A percentile compares a stretch with the other conserved stretches of the same genome.
Evolutionary conservation across 2,888 invertebrate genomes (phyloP).

Genomic region (Caprella mutica): DNA sequence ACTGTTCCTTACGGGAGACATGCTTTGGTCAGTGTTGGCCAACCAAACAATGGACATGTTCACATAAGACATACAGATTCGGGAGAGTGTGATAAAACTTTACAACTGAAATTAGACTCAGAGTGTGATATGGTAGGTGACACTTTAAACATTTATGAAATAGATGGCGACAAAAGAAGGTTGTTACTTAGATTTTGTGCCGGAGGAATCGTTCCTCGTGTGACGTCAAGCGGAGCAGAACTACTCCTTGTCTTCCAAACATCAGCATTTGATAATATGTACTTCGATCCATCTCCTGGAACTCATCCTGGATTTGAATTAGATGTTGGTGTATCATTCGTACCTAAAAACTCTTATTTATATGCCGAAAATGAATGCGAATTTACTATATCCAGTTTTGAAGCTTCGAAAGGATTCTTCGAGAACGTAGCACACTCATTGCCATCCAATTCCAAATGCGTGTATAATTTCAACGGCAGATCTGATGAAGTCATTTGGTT

Average conservation of each 20-base stretch:
- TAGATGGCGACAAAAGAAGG: conserved; percentile 48
- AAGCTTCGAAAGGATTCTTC: conserved; percentile 10
- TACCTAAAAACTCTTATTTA: conserved; percentile 28
- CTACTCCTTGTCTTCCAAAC: conserved; percentile 69
- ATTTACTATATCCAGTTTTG: conserved; percentile 23
- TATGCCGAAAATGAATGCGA: conserved; percentile 30
- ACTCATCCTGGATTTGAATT: conserved; percentile 60
- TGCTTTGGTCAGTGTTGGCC: conserved; percentile 60
- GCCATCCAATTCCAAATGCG: conserved; percentile 13
- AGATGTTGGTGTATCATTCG: conserved; percentile 55
- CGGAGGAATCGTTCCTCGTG: conserved; percentile 62
- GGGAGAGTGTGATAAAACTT: conserved; percentile 7
- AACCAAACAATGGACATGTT: conserved; percentile 41
- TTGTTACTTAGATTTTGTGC: conserved; percentile 66
- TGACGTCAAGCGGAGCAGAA: conserved; percentile 62
- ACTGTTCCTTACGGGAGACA: conserved; percentile 55
- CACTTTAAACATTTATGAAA: conserved; percentile 69
- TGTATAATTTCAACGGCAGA: conserved; percentile 11
- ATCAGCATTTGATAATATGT: conserved; percentile 64
- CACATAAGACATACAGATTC: conserved; percentile 34
- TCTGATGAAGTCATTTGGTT: conserved; percentile 16
- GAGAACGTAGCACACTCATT: conserved; percentile 17
- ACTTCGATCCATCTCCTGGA: conserved; percentile 38
- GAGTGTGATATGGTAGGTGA: conserved; percentile 47
- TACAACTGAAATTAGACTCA: conserved; percentile 54